Base-by-base conservation (phyloP, 2,888 invertebrate species). In the Melitaea athalia region DNA sequence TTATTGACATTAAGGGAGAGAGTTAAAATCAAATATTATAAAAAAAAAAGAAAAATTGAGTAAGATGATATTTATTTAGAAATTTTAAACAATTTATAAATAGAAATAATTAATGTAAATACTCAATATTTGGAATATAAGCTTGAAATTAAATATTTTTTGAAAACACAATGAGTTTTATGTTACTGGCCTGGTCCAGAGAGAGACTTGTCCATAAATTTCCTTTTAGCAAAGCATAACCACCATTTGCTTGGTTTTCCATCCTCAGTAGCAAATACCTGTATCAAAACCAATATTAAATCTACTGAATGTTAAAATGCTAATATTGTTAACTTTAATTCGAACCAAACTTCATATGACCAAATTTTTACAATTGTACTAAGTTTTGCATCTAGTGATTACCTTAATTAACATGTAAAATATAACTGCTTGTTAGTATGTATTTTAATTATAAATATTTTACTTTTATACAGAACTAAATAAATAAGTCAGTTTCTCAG, bases 241-340 rank as follows among this genome's bases (percentile, higher is more conserved):
- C 99, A 99, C 99, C 99, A 99, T 92, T 99, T 99, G 85, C 97
- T 98, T 10, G 99, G 99, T 82, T 98, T 98, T 8, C 98, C 98
- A 85, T 98, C 98, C 74, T 97, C 97, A 12, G 95, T 94, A 57
- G 95, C 95, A 88, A 98, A 99, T 3, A 97, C 93, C 93, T 93
- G 7, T 8, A n/a, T 33, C 75, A 0, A 77, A 79, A 42, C n/a
- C 11, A 15, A 49, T 57, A 57, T 49, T 59, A n/a, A 38, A 43
- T 8, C 15, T 57, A 45, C 5, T 45, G 45, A 11, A 3, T 10
- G 1, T 14, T 45, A 5, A 45, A 45, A 45, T 11, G 5, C 14
- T 10, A 11, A 10, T 11, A 7, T 11, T 1, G 5, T 14, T 45
- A 45, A 45, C 5, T 45, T 45, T 24, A 24, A 24, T 24, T 1